These are phyloP conservation scores for Drosophila orena DNA, from an alignment of 1,140 invertebrate species.

Conservation along the genomic window DNA sequence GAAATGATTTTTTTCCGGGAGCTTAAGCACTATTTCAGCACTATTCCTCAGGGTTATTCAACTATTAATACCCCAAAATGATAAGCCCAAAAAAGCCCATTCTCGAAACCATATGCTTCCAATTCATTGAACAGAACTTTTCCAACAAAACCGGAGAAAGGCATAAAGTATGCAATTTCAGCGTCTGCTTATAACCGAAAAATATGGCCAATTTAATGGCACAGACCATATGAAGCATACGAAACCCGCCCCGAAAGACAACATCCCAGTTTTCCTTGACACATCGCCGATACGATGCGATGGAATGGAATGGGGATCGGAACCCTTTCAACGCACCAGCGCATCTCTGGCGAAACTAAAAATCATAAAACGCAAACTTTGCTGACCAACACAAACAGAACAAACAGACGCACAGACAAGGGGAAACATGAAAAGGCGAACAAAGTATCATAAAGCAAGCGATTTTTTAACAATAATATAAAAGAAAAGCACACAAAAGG, in stretches of 20 bases:
- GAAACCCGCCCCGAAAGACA: conserved; percentile 32
- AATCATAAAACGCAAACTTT: conserved; percentile 48
- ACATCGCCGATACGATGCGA: conserved; percentile 10
- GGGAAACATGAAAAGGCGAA: conserved; percentile 26
- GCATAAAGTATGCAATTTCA: conserved; percentile 44
- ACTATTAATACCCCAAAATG: neutral
- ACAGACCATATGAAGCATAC: conserved; percentile 32
- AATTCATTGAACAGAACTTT: conserved; percentile 36
- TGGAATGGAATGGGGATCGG: neutral
- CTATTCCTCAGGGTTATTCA: neutral
- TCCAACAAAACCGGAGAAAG: conserved; percentile 3
- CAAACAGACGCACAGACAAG: conserved; percentile 3
- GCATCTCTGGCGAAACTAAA: conserved; percentile 44
- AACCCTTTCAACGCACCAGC: conserved; percentile 46
- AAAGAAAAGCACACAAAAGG: conserved; percentile 47
- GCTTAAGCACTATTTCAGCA: neutral
- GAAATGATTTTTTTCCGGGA: neutral
- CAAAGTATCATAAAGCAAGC: conserved; percentile 49
- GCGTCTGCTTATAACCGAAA: conserved; percentile 48
- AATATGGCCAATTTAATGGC: conserved; percentile 48
- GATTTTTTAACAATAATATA: conserved; percentile 55
- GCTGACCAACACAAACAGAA: conserved; percentile 32
- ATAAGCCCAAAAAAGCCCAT: neutral
- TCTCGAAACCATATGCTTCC: conserved; percentile 19
- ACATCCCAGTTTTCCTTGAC: conserved; percentile 6